These are phyloP conservation scores for Rhinatrema bivittatum DNA, from an alignment of 2,797 vertebrate species.

Conservation along the genomic window DNA sequence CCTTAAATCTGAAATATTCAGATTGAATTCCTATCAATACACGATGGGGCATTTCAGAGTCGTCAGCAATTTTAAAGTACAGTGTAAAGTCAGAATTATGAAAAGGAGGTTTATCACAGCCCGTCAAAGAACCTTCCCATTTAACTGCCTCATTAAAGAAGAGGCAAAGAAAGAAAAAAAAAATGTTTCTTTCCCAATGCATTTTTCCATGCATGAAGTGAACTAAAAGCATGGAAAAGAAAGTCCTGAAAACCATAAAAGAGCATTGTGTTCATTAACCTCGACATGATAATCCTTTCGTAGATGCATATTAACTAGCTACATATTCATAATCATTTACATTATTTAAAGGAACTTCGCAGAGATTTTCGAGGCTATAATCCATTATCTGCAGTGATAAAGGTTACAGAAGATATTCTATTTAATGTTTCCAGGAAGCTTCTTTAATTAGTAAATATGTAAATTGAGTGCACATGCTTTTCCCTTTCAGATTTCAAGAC, in stretches of 20 bases:
- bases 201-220: conserved; percentile 55
- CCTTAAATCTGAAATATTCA: conserved; percentile 11
- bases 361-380: conserved; percentile 65
- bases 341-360: conserved; percentile 70
- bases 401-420: conserved; percentile 67
- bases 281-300: conserved; percentile 65
- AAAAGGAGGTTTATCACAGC: conserved; percentile 29
- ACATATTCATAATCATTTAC: conserved; percentile 74
- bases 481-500: conserved; percentile 37
- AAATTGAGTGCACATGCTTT: conserved; percentile 55
- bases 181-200: conserved; percentile 29
- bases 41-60: conserved; percentile 23
- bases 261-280: conserved; percentile 71
- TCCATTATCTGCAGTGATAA: conserved; percentile 68
- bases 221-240: conserved; percentile 51
- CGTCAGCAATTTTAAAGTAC: conserved; percentile 24
- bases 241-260: conserved; percentile 50
- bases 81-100: conserved; percentile 10
- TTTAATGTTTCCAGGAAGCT: conserved; percentile 62
- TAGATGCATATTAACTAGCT: conserved; percentile 76
- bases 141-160: conserved; percentile 33
- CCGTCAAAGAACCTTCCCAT: conserved; percentile 33
- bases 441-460: conserved; percentile 74
- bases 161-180: conserved; percentile 19
- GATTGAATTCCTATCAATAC: conserved; percentile 13